Conservation (phyloP, 2,797 vertebrate species). For the Sebastes itinus region DNA sequence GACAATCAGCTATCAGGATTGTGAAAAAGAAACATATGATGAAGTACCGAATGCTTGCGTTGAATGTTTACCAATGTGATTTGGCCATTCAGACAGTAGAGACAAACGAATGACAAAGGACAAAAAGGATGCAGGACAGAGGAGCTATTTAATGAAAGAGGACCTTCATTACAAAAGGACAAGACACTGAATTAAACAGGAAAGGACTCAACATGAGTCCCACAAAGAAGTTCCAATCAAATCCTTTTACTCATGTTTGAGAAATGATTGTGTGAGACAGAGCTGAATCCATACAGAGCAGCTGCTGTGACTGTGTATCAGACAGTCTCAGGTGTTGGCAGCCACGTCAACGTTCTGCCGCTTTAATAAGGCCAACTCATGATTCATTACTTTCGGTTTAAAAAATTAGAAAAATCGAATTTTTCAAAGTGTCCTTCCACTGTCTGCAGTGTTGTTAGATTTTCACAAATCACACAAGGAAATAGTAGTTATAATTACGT, state of each 20-base stretch:
- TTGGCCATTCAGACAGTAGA: background rate
- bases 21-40: background rate
- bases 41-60: background rate
- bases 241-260: background rate
- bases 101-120: background rate
- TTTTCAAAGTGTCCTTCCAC: background rate
- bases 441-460: background rate
- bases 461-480: background rate
- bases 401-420: background rate
- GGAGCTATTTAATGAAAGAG: background rate
- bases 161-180: background rate
- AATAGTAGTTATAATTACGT: conserved; percentile 7
- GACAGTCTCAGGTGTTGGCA: background rate
- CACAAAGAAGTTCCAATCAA: background rate
- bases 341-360: background rate
- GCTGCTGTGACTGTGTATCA: background rate
- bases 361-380: background rate
- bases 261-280: background rate
- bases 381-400: background rate
- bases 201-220: background rate
- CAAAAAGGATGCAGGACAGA: background rate
- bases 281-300: background rate
- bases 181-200: background rate
- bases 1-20: conserved; percentile 7
- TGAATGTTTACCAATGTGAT: conserved; percentile 1